Evolutionary conservation across 2,888 invertebrate species (phyloP), one percentile per base, ranked within the genome.

Genomic region (Balanococcus diminutus): DNA sequence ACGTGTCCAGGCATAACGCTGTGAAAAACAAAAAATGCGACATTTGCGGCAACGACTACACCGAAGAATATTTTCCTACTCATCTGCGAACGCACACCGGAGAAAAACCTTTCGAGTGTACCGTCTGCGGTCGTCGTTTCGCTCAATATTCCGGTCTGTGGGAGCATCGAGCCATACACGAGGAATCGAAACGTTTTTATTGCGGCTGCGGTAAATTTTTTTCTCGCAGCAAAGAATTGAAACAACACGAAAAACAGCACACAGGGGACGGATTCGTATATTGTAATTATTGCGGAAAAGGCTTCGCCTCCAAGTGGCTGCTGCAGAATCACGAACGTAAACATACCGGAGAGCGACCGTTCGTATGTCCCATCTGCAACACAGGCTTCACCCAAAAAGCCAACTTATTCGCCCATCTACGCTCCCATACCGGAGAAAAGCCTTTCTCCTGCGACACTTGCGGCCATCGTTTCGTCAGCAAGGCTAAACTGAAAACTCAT

Each of bases 281-380:
- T 25, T 84, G 84, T 84, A 84, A 67, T 36, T 84, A 67, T 25
- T 84, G 84, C 39, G 61, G 31, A 4, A 84, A 84, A 84, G 61
- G 61, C 2, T 84, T 67, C 36, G 61, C 36, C 19, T 84, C 84
- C 6, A 84, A 84, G 42, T 84, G 84, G 84, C 25, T 84, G 39
- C 25, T 84, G 6, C 32, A 67, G 9, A 84, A 84, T 84, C 84
- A 84, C 39, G 36, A 61, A 67, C 84, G 84, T 36, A 84, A 61
- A 36, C 84, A 84, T 39, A 84, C 84, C 36, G 84, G 84, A 9
- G 84, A 84, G 36, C 31, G 61, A 22, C 84, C 84, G 16, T 84
- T 67, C 42, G 36, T 67, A 19, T 84, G 84, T 36, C 56, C 31
- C 2, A 39, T 84, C 14, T 84, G 84, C n/a, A 36, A 16, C 9